These are phyloP conservation scores for Sinocyclocheilus maitianheensis DNA, from an alignment of 2,113 vertebrate genomes.

Conservation along the genomic window DNA sequence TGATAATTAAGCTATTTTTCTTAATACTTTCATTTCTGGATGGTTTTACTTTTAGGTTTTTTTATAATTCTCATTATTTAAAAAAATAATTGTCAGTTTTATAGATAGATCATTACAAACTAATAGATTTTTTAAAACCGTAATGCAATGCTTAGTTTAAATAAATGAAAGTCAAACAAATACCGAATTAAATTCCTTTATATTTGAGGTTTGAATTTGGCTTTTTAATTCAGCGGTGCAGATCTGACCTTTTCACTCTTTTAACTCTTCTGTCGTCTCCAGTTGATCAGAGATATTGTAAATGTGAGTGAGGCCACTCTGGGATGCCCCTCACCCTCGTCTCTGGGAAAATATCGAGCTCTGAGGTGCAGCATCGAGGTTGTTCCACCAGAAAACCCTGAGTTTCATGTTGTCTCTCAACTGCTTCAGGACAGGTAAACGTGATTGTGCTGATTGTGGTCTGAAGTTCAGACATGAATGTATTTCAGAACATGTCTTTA, in stretches of 20 bases:
- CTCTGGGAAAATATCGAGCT: too few relatives aligned
- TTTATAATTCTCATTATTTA: background rate
- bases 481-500: background rate
- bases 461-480: background rate
- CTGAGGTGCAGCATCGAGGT: too few relatives aligned
- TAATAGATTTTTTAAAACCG: background rate
- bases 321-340: slow-evolving; percentile 54
- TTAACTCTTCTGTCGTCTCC: background rate
- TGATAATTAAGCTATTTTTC: background rate
- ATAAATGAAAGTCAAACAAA: background rate
- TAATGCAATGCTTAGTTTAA: background rate
- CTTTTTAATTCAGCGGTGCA: background rate
- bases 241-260: background rate
- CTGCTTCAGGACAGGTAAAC: slow-evolving; percentile 64
- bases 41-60: too few relatives aligned
- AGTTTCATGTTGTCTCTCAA: slow-evolving; percentile 72
- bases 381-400: slow-evolving; percentile 51
- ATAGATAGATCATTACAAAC: background rate
- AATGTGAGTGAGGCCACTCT: slow-evolving; percentile 79
- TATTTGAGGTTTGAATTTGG: background rate
- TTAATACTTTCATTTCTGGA: background rate
- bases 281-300: slow-evolving; percentile 84
- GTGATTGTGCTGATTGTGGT: too few relatives aligned
- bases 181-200: background rate
- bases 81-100: background rate